phyloP scores from a whole-genome alignment of 1,140 invertebrate genomes.

The Conus betulinus region DNA sequence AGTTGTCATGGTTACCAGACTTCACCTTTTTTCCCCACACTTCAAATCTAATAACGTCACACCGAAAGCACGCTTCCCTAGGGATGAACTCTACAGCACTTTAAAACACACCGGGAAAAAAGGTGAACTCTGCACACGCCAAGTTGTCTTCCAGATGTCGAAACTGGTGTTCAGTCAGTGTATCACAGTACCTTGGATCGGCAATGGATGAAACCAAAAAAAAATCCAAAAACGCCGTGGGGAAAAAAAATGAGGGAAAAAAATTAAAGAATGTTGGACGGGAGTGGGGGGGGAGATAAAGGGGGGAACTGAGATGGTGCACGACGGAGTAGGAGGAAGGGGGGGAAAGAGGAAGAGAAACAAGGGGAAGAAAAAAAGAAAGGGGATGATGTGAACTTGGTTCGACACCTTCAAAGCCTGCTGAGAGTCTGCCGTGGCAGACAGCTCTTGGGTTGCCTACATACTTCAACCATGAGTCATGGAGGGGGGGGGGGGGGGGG shows the following conservation, averaged over 20 bases:
- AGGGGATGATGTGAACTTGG: neutral
- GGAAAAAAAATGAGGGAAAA: neutral
- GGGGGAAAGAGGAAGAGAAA: neutral
- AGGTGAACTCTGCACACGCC: neutral
- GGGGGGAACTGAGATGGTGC: neutral
- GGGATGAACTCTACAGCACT: neutral
- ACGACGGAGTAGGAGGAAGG: neutral
- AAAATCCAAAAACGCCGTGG: neutral
- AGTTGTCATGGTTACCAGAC: conserved; percentile 38
- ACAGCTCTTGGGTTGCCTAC: neutral
- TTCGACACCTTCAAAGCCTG: neutral
- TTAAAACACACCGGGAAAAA: neutral
- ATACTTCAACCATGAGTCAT: conserved; percentile 38
- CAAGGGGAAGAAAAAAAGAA: neutral
- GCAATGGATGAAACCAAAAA: neutral
- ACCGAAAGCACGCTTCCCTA: neutral
- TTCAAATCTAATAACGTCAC: neutral
- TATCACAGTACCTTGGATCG: conserved; percentile 35
- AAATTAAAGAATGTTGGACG: neutral
- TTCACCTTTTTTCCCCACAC: conserved; percentile 44
- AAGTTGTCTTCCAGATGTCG: neutral
- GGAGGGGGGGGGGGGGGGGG: neutral
- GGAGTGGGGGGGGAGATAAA: neutral
- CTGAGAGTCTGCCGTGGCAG: neutral
- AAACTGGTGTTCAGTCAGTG: neutral